These are phyloP conservation scores for Semnopithecus entellus DNA, from an alignment of 2,113 vertebrate species.

Conservation along the genomic window DNA sequence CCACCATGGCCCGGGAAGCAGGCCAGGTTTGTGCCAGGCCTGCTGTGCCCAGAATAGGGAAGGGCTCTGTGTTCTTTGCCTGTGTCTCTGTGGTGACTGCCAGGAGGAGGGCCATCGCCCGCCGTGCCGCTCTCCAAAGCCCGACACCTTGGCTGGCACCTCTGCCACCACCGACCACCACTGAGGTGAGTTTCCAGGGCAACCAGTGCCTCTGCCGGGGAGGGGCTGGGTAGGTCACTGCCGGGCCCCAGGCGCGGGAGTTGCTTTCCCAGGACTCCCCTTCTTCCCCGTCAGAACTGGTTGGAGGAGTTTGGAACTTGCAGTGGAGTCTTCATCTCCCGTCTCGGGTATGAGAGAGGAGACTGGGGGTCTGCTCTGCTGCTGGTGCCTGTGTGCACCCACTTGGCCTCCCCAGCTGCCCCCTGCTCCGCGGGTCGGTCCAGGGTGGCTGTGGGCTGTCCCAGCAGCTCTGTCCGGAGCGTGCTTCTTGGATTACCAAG, in stretches of 20 bases:
- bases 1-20: slow-evolving; percentile 59
- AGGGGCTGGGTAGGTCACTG: not conserved
- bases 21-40: not conserved
- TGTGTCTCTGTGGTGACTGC: slow-evolving; percentile 68
- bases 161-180: not conserved
- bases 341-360: no score
- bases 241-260: not conserved
- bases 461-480: fast-evolving
- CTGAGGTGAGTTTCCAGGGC: slow-evolving; percentile 67
- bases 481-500: not conserved
- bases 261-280: not conserved
- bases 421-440: fast-evolving
- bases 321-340: not conserved
- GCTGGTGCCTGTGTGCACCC: fast-evolving
- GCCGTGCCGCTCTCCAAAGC: not conserved
- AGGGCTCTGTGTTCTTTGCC: slow-evolving; percentile 61
- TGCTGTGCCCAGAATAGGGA: not conserved
- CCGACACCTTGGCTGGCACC: not conserved
- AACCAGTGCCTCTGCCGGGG: not conserved
- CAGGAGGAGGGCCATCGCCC: not conserved
- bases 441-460: fast-evolving
- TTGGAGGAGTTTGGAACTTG: slow-evolving; percentile 47
- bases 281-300: slow-evolving; percentile 29
- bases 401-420: not conserved
- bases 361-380: not conserved